phyloP scores from a whole-genome alignment of 2,888 invertebrate species.

The Noctua janthe region DNA sequence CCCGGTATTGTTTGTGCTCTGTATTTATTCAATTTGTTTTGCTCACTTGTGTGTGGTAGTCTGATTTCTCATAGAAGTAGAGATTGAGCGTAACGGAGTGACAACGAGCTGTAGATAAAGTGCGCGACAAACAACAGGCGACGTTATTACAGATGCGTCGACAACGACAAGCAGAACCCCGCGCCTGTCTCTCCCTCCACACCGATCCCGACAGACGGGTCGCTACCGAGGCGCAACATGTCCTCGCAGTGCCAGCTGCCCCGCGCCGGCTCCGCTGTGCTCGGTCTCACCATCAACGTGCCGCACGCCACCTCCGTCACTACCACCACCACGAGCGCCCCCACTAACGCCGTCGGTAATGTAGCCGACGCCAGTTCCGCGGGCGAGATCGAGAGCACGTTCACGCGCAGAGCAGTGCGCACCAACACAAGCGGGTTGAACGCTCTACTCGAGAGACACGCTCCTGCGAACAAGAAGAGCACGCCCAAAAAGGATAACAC shows the following conservation, averaged over 20 bases:
- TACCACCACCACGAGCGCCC: not conserved
- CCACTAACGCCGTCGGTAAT: not conserved
- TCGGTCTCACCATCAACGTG: conserved; percentile 5
- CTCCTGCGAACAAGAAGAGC: not conserved
- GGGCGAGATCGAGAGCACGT: conserved; percentile 17
- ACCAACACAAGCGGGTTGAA: not conserved
- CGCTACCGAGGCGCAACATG: not conserved
- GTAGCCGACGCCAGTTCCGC: conserved; percentile 15
- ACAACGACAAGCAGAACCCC: not conserved
- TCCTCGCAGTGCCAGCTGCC: conserved; percentile 32
- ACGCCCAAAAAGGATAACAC: not conserved
- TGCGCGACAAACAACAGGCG: conserved; percentile 17
- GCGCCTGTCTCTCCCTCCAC: not conserved
- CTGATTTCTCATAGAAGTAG: not conserved
- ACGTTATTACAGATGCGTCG: conserved; percentile 25
- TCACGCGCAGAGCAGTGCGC: not conserved
- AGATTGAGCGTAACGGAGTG: not conserved
- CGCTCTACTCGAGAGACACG: not conserved
- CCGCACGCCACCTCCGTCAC: not conserved
- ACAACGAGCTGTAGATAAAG: conserved; percentile 1
- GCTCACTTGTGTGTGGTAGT: not conserved
- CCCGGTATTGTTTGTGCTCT: not conserved
- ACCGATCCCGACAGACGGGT: not conserved
- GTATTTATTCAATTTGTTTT: not conserved
- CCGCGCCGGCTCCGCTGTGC: not conserved